Percentiles rank a stretch among this genome's conserved stretches.
These are phyloP conservation scores for Drosophila nigrodunni DNA, from an alignment of 1,140 invertebrate genomes.

Conservation along the genomic window DNA sequence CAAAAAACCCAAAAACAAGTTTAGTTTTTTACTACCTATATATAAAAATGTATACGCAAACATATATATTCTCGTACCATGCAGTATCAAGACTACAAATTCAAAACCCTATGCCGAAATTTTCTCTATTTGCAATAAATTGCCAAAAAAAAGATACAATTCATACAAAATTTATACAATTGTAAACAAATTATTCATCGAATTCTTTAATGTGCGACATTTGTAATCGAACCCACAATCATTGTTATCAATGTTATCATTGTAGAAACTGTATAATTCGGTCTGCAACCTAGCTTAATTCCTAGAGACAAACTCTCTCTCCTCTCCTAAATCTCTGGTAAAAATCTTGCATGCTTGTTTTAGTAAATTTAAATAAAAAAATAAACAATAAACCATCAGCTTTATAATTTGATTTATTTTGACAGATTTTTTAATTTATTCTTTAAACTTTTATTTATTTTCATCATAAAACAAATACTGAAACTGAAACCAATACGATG, in stretches of 20 bases:
- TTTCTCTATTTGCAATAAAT: slow-evolving; percentile 32
- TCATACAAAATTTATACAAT: slow-evolving; percentile 36
- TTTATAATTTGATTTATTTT: slow-evolving; percentile 36
- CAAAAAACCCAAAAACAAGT: slow-evolving; percentile 32
- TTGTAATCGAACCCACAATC: neutral
- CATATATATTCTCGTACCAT: slow-evolving; percentile 42
- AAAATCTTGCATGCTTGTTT: slow-evolving; percentile 63
- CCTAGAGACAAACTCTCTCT: slow-evolving; percentile 27
- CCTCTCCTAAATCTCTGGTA: slow-evolving; percentile 17
- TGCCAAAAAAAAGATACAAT: slow-evolving; percentile 5
- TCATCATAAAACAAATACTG: slow-evolving; percentile 36
- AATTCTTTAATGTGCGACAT: neutral
- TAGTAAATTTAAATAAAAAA: slow-evolving; percentile 5
- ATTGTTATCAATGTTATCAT: neutral
- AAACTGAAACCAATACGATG: slow-evolving; percentile 56
- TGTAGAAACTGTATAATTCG: slow-evolving; percentile 24
- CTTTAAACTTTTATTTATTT: slow-evolving; percentile 36
- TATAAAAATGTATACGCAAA: slow-evolving; percentile 30
- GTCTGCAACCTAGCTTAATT: slow-evolving; percentile 48
- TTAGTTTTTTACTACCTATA: slow-evolving; percentile 64
- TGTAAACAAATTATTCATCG: slow-evolving; percentile 29
- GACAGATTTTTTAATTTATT: slow-evolving; percentile 19
- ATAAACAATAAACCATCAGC: slow-evolving; percentile 1
- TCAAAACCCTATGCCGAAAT: slow-evolving; percentile 39
- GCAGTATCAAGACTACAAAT: slow-evolving; percentile 29